Evolutionary conservation across 2,888 invertebrate genomes (phyloP).

Genomic region (Aleiodes alternator): DNA sequence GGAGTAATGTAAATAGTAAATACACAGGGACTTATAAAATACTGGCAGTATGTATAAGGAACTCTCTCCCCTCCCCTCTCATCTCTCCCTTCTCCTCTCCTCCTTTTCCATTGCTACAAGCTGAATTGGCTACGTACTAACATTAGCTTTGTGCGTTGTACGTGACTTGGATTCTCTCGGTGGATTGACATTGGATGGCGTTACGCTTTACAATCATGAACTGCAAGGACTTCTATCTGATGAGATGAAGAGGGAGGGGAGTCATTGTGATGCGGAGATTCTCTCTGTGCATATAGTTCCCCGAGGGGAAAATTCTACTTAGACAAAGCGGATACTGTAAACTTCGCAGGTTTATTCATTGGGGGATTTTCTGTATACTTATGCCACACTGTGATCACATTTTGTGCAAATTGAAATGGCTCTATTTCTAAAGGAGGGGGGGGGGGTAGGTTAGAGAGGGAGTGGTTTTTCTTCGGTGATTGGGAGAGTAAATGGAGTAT

Average conservation of each 20-base stretch:
- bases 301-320: conserved; percentile 3
- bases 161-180: conserved; percentile 54
- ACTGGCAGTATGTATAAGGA: not conserved
- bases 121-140: not conserved
- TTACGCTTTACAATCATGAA: conserved; percentile 35
- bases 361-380: conserved; percentile 7
- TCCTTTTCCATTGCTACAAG: not conserved
- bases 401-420: conserved; percentile 28
- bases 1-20: conserved; percentile 22
- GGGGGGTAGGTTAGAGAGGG: too few species aligned
- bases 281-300: not conserved
- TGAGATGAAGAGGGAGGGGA: not conserved
- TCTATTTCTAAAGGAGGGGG: not conserved
- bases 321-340: conserved; percentile 24
- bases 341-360: conserved; percentile 8
- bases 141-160: conserved; percentile 51
- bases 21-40: too few species aligned
- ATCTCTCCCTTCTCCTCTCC: too few species aligned
- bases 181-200: conserved; percentile 48
- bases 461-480: too few species aligned
- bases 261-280: conserved; percentile 3
- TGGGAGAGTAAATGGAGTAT: too few species aligned
- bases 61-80: too few species aligned
- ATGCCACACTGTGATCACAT: conserved; percentile 26
- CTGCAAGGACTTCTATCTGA: conserved; percentile 14